Evolutionary conservation across 2,888 invertebrate species (phyloP).

Genomic region (Slavum lentiscoides): DNA sequence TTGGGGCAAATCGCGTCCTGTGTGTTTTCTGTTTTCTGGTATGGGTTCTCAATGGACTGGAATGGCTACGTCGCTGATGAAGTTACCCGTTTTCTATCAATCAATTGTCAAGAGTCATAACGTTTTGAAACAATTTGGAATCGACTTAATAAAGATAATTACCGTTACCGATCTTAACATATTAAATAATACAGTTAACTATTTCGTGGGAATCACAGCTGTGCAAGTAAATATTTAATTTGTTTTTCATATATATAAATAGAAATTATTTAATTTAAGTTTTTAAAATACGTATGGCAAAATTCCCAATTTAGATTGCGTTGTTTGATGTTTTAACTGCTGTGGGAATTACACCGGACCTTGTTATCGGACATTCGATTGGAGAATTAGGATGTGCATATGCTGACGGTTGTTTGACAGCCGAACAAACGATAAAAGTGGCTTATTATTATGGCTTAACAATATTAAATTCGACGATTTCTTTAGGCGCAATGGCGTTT

Average conservation of each 20-base stretch:
- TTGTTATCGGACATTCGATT: constrained; percentile 85
- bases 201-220: constrained; percentile 76
- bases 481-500: constrained; percentile 85
- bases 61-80: constrained; percentile 78
- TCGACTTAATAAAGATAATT: constrained; percentile 69
- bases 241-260: not conserved
- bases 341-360: constrained; percentile 70
- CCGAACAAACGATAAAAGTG: constrained; percentile 81
- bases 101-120: constrained; percentile 71
- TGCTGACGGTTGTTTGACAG: constrained; percentile 87
- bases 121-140: constrained; percentile 67
- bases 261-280: not conserved
- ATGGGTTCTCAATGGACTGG: constrained; percentile 89
- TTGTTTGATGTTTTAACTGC: constrained; percentile 68
- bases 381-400: constrained; percentile 95
- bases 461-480: constrained; percentile 71
- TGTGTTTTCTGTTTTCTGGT: constrained; percentile 90
- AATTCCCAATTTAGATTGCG: constrained; percentile 63
- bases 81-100: constrained; percentile 72
- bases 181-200: constrained; percentile 71
- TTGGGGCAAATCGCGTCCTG: constrained; percentile 69
- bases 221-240: constrained; percentile 61
- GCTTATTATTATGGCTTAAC: constrained; percentile 83
- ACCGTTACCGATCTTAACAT: constrained; percentile 67
- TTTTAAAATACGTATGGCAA: not conserved